A percentile compares a stretch with the other conserved stretches of the same genome.
Evolutionary conservation across 35 echinoderm and acorn worm genomes (phyloP).

Genomic region (Chiridota heheva): DNA sequence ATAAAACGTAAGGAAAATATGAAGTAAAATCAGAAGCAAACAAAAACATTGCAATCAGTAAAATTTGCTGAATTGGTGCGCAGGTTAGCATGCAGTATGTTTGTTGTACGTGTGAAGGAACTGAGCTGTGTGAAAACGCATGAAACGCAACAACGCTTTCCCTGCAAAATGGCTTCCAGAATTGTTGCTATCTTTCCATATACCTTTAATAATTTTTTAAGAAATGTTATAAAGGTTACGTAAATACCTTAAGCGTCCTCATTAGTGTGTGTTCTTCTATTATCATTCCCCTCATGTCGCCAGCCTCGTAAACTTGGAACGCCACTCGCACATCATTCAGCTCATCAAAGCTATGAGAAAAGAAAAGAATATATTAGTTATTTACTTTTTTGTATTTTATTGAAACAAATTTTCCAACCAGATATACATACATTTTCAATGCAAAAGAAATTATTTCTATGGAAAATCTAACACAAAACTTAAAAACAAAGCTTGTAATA

Average conservation of each 20-base stretch:
- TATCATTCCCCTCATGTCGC: slow-evolving; percentile 96
- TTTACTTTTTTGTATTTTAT: background rate
- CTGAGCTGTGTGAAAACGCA: too few relatives aligned
- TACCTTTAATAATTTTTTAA: too few relatives aligned
- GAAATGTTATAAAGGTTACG: too few relatives aligned
- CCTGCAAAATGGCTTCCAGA: too few relatives aligned
- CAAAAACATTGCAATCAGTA: too few relatives aligned
- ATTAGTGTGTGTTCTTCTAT: slow-evolving; percentile 92
- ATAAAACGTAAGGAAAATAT: too few relatives aligned
- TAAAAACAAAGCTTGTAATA: slow-evolving; percentile 12
- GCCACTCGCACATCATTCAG: slow-evolving; percentile 94
- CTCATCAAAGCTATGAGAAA: slow-evolving; percentile 79
- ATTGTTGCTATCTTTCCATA: too few relatives aligned
- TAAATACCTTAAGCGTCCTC: slow-evolving; percentile 86
- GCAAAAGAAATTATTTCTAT: background rate
- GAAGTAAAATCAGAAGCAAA: too few relatives aligned
- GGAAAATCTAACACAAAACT: background rate
- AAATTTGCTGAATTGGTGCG: too few relatives aligned
- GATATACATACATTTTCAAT: background rate
- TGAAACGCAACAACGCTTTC: too few relatives aligned
- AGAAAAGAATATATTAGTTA: slow-evolving; percentile 5
- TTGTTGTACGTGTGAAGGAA: too few relatives aligned
- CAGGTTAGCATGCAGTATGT: too few relatives aligned
- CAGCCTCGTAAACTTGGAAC: slow-evolving; percentile 96
- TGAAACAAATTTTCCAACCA: background rate